Evolutionary conservation across 2,797 vertebrate species (phyloP).

Genomic region (Chloroceryle amazona): DNA sequence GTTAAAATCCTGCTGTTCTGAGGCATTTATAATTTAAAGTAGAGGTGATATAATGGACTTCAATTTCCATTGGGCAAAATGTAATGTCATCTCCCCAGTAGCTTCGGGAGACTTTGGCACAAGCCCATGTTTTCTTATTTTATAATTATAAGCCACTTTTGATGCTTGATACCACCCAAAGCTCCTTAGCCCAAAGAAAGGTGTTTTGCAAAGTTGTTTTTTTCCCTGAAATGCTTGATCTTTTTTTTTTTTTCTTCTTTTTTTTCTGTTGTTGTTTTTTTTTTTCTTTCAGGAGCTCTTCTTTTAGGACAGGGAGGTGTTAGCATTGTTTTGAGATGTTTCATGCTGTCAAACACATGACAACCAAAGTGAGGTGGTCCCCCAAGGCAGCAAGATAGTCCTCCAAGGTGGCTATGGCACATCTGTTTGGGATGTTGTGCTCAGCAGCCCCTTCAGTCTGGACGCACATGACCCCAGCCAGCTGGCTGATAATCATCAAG

Average conservation of each 20-base stretch:
- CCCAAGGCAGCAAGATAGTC: not conserved
- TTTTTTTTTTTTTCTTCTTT: not conserved
- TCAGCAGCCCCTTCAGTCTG: rapidly evolving
- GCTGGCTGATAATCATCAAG: not conserved
- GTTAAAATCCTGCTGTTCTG: not conserved
- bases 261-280: not conserved
- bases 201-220: not conserved
- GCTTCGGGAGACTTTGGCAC: not conserved
- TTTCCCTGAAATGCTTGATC: not conserved
- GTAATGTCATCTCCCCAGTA: not conserved
- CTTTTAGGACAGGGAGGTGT: not conserved
- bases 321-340: not conserved
- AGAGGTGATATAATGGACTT: not conserved
- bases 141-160: not conserved
- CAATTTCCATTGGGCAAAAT: not conserved
- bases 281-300: not conserved
- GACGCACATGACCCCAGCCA: rapidly evolving
- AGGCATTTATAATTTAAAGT: not conserved
- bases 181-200: not conserved
- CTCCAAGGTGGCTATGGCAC: not conserved
- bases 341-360: not conserved
- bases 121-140: not conserved
- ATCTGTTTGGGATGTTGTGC: not conserved
- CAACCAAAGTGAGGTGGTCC: not conserved
- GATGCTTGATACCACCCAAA: not conserved